Evolutionary conservation across 2,888 invertebrate species (phyloP), one percentile per base, ranked within the genome.

Genomic region (Cacoxenus indagator): DNA sequence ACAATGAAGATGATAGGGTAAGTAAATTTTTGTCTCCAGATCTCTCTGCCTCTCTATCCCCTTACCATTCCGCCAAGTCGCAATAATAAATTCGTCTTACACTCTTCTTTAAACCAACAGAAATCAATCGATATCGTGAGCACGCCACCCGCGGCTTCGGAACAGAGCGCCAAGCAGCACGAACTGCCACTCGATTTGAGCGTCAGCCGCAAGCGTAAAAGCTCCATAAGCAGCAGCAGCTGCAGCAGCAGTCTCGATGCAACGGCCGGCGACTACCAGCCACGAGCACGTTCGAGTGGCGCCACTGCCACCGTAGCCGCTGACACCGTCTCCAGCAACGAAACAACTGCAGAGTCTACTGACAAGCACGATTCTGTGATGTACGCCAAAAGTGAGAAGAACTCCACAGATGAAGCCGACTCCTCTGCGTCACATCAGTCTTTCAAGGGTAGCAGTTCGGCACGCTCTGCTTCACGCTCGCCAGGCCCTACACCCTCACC

Each of bases 111-210:
- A 1, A 29, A 26, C n/a, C 70, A 70, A 2, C 62, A 88, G 88
- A 86, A 86, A 79, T 84, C 84, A 11, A 88, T 88, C 65, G 87
- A 87, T 22, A 84, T 88, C 19, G 74, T 87, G 46, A 80, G 84
- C 70, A 82, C 87, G 1, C 81, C 87, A 54, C 86, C 87, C 26
- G 77, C 78, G 9, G 51, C 55, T 5, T 4, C 45, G 0, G 75
- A 77, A 26, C 45, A 70, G 27, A 72, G 78, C 9, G 90, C 65
- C 67, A 48, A 61, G 70, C 69, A 88, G 89, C 65, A 88, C 4
- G 93, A 93, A 70, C 92, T 93, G 83, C 95, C 95, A 0, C 87
- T 95, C 55, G 95, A 95, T 87, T 89, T 95, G 73, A 92, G 94
- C 64, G 89, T 93, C 24, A 89, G 91, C 29, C 89, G 90, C 71